Base-by-base conservation (phyloP, 2,888 invertebrate species). In the Hermodice carunculata region DNA sequence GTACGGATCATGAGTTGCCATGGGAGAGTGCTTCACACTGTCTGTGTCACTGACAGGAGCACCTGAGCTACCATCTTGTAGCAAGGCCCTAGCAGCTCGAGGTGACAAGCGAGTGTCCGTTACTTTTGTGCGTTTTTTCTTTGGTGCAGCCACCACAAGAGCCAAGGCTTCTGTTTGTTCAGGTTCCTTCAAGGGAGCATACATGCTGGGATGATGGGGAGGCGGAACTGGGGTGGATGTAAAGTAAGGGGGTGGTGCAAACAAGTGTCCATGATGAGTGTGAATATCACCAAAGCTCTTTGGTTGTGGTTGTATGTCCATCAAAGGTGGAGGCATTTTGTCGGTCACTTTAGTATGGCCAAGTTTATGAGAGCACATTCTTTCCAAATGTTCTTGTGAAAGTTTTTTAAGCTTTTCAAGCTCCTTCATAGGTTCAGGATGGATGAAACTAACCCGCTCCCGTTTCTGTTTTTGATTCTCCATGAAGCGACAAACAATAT, bases 101-200 rank as follows among this genome's bases (percentile, higher is more conserved):
- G 85, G 85, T 17, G 84, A 83, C 51, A 85, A 77, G 31, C 85
- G 74, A 1, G 85, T 85, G 74, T 85, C 85, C 8, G 97, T 97
- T 80, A 96, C 88, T 92, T 98, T 98, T 84, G 97, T 96, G 61
- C 98, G 90, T 88, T 96, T 97, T 88, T 96, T 97, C 89, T 96
- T 97, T 88, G 96, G 96, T 1, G 80, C 80, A 51, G 94, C 94
- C 76, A 97, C 95, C 65, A 98, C 96, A 78, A 97, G 90, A 84
- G 96, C 95, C 63, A 98, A 90, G 3, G 97, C 96, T 86, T 96
- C 96, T 14, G 83, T 83, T 70, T 85, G 84, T 56, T 85, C 85
- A 0, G 82, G 83, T 53, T 80, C 80, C 32, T 68, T 67, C 19
- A 28, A 28, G 26, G 56, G 37, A 57, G 57, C 43, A 58, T 48